A percentile compares a stretch with the other conserved stretches of the same genome.
These are phyloP conservation scores for Peromyscus eremicus DNA, from an alignment of 2,797 vertebrate species.

Conservation along the genomic window DNA sequence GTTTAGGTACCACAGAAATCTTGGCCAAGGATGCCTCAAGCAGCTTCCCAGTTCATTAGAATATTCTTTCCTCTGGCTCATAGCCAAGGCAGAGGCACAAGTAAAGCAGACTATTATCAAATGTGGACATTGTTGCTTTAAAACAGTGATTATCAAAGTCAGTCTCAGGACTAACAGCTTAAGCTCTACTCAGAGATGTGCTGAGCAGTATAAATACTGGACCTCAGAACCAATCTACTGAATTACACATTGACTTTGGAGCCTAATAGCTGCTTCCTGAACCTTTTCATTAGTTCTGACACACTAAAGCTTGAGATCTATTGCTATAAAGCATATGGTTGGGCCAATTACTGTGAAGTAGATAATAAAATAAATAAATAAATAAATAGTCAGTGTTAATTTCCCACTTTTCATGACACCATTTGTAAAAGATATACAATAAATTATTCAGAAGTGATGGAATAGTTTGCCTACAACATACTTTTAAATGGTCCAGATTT, in stretches of 20 bases:
- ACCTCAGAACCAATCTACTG: neutral
- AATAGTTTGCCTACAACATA: conserved; percentile 10
- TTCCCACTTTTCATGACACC: conserved; percentile 20
- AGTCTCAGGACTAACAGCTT: neutral
- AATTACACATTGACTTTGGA: neutral
- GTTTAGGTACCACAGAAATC: neutral
- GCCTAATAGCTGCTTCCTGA: conserved; percentile 11
- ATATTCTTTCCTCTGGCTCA: neutral
- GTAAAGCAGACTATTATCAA: neutral
- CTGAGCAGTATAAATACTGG: conserved; percentile 34
- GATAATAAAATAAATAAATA: too few species aligned
- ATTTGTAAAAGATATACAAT: neutral
- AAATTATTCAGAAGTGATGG: conserved; percentile 32
- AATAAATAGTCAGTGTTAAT: neutral
- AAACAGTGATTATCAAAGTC: conserved; percentile 24
- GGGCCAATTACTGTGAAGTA: neutral
- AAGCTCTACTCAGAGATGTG: neutral
- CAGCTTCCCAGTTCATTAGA: neutral
- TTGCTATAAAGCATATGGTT: conserved; percentile 7
- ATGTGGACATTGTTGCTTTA: neutral
- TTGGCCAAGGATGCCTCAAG: neutral
- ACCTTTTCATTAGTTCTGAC: neutral
- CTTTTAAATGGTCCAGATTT: conserved; percentile 27
- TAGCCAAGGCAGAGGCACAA: neutral
- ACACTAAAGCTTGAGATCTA: conserved; percentile 4